phyloP scores from a whole-genome alignment of 2,888 invertebrate species.

The Schizotus pectinicornis region DNA sequence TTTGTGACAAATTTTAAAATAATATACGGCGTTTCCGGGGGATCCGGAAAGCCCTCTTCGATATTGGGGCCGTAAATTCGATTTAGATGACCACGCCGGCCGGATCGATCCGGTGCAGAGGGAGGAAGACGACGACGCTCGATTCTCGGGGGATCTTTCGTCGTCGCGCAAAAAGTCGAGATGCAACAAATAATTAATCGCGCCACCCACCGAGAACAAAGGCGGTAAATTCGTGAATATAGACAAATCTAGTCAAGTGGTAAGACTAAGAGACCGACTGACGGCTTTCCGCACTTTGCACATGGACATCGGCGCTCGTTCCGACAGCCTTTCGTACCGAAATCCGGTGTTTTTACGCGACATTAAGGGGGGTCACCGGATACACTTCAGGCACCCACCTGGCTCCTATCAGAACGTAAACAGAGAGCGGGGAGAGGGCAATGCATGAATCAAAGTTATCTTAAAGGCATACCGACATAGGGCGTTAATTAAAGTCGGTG shows the following conservation, averaged over 20 bases:
- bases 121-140: not conserved
- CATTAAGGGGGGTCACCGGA: conserved; percentile 15
- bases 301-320: conserved; percentile 20
- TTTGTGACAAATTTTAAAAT: conserved; percentile 56
- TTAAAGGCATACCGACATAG: conserved; percentile 54
- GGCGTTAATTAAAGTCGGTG: conserved; percentile 56
- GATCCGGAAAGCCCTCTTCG: conserved; percentile 44
- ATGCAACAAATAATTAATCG: not conserved
- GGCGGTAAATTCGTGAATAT: conserved; percentile 14
- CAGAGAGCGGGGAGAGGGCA: conserved; percentile 35
- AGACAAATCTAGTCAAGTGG: conserved; percentile 27
- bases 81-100: conserved; percentile 57
- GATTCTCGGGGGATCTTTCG: not conserved
- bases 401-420: conserved; percentile 33
- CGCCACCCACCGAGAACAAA: conserved; percentile 23
- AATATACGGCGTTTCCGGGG: conserved; percentile 52
- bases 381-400: too few relatives aligned
- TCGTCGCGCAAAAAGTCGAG: not conserved
- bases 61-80: conserved; percentile 55
- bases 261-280: conserved; percentile 27
- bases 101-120: conserved; percentile 38
- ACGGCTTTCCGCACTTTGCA: conserved; percentile 31
- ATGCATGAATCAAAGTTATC: conserved; percentile 51
- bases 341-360: conserved; percentile 7
- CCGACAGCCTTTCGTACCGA: conserved; percentile 15